Percentiles rank a stretch among this genome's conserved stretches.
Conservation (phyloP, 2,797 vertebrate genomes). For the Pseudochirops corinnae region DNA sequence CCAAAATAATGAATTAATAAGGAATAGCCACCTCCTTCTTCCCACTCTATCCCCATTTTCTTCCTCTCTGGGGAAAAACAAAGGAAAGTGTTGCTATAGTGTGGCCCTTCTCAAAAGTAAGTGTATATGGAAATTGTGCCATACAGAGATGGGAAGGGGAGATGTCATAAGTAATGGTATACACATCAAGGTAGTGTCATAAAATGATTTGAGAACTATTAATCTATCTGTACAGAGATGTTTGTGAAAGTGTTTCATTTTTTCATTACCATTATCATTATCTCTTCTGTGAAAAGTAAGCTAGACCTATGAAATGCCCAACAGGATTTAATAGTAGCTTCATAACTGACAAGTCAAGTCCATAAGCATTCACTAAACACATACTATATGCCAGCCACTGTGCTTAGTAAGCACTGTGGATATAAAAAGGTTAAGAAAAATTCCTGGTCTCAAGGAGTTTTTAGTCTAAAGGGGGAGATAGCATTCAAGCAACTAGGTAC, state of each 20-base stretch:
- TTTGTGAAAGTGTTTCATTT: not conserved
- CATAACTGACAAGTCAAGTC: not conserved
- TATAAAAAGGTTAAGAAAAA: not conserved
- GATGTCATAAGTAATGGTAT: not conserved
- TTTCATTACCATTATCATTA: not conserved
- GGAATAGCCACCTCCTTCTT: not conserved
- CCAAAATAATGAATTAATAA: not conserved
- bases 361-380: not conserved
- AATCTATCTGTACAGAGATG: not conserved
- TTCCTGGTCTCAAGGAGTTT: not conserved
- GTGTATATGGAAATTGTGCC: not conserved
- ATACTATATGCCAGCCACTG: not conserved
- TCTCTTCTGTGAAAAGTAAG: not conserved
- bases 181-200: not conserved
- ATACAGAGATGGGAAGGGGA: not conserved
- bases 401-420: not conserved
- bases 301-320: not conserved
- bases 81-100: not conserved
- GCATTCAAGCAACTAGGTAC: not conserved
- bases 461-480: not conserved
- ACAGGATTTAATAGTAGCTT: not conserved
- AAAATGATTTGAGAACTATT: not conserved
- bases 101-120: not conserved
- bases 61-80: not conserved
- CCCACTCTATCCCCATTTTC: not conserved